phyloP scores from a whole-genome alignment of 37 sponge, comb jelly and placozoan genomes.

The Cladorhizidae sp. region DNA sequence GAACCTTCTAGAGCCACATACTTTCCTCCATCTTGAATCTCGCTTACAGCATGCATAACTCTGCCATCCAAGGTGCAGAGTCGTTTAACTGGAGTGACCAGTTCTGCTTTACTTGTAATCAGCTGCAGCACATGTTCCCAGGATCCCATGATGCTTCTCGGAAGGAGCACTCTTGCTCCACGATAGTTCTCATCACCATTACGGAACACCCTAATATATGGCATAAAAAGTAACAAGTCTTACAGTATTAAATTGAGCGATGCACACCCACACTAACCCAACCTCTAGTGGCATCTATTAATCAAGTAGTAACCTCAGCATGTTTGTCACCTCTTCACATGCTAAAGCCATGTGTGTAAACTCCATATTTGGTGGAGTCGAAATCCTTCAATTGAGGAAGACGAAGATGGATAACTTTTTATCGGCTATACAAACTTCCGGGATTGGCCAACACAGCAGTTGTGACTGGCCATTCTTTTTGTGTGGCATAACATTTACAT shows the following conservation, averaged over 20 bases:
- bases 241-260: not conserved
- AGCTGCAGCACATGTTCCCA: conserved; percentile 75
- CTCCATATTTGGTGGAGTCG: no score
- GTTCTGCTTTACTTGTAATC: conserved; percentile 59
- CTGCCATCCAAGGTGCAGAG: conserved; percentile 71
- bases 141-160: conserved; percentile 34
- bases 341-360: no score
- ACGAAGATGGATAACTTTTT: no score
- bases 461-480: no score
- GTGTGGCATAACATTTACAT: no score
- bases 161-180: conserved; percentile 60
- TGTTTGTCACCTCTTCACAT: no score
- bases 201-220: conserved; percentile 65
- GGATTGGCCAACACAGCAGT: no score
- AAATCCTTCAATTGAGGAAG: no score
- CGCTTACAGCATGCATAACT: conserved; percentile 34
- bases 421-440: no score
- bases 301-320: no score
- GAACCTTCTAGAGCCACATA: conserved; percentile 77
- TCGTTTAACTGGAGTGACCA: conserved; percentile 70
- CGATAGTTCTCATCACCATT: conserved; percentile 80
- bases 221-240: not conserved
- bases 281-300: not conserved
- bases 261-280: not conserved
- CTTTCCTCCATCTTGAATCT: conserved; percentile 61